Percentiles rank a stretch among this genome's conserved stretches.
Conservation (phyloP, 2,113 vertebrate species). For the Nibea albiflora region DNA sequence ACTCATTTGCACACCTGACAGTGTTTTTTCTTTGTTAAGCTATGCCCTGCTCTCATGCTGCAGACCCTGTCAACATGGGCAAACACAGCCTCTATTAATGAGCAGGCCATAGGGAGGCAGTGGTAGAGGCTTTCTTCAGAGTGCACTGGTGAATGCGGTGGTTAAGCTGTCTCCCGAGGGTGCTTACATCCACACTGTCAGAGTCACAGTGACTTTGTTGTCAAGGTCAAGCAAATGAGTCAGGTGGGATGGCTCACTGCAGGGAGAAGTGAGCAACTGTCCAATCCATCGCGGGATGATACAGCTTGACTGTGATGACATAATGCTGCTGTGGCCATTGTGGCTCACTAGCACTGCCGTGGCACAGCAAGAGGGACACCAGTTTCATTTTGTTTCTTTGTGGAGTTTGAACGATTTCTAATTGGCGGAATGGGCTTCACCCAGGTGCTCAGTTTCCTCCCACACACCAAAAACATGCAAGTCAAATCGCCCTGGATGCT, state of each 20-base stretch:
- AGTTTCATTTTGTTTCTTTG: constrained; percentile 51
- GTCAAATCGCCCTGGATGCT: neutral
- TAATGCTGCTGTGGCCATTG: constrained; percentile 46
- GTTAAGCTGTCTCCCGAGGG: constrained; percentile 64
- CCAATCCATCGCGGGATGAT: constrained; percentile 62
- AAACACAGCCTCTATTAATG: constrained; percentile 66
- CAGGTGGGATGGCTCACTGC: constrained; percentile 72
- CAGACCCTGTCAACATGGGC: constrained; percentile 55
- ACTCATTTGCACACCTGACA: constrained; percentile 35
- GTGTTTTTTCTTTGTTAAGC: constrained; percentile 49
- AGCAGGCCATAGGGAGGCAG: constrained; percentile 54
- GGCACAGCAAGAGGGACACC: constrained; percentile 62
- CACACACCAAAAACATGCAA: neutral
- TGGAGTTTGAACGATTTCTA: neutral
- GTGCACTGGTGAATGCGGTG: constrained; percentile 51
- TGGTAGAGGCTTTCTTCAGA: constrained; percentile 37
- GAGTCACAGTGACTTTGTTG: constrained; percentile 68
- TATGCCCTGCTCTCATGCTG: constrained; percentile 38
- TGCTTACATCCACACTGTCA: constrained; percentile 63
- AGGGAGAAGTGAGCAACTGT: constrained; percentile 49
- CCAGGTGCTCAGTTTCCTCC: constrained; percentile 19
- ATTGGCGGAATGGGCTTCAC: constrained; percentile 4
- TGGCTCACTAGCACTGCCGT: constrained; percentile 35
- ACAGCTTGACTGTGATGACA: constrained; percentile 56
- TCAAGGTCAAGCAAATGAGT: constrained; percentile 81